phyloP scores from a whole-genome alignment of 1,140 invertebrate genomes.

The Drosophila pectinifera region DNA sequence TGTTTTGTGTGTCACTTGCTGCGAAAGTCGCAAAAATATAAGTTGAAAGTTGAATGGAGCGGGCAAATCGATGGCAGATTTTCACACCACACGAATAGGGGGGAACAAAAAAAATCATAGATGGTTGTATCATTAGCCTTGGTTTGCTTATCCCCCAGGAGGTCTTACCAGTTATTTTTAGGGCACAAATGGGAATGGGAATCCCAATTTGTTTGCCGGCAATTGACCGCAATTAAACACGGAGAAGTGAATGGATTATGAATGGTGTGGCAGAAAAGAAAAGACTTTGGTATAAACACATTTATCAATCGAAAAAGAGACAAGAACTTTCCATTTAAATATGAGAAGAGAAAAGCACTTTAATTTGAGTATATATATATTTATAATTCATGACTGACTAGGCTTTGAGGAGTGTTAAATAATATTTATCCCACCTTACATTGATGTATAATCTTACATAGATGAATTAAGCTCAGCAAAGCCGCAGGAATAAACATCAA shows the following conservation, averaged over 20 bases:
- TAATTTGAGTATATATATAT: not conserved
- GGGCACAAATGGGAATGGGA: constrained; percentile 47
- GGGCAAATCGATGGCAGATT: constrained; percentile 42
- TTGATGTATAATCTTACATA: no score
- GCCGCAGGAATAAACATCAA: constrained; percentile 5
- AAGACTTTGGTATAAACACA: not conserved
- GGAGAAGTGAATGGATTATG: constrained; percentile 56
- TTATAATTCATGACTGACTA: not conserved
- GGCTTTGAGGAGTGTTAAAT: not conserved
- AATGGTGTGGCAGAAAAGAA: constrained; percentile 7
- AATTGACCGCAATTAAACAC: constrained; percentile 53
- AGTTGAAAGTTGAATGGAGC: constrained; percentile 77
- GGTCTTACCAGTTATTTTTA: constrained; percentile 38
- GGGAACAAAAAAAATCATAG: not conserved
- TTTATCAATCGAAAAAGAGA: constrained; percentile 13
- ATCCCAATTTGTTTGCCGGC: constrained; percentile 25
- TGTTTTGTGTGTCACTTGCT: constrained; percentile 73
- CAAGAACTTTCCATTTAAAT: not conserved
- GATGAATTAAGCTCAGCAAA: not conserved
- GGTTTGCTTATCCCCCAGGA: constrained; percentile 52
- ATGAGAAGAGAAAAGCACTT: not conserved
- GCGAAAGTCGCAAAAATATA: constrained; percentile 72
- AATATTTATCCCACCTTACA: no score
- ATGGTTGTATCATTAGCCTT: constrained; percentile 61
- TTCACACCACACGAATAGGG: constrained; percentile 48